Percentiles rank a stretch among this genome's conserved stretches.
phyloP scores from a whole-genome alignment of 2,888 invertebrate species.

The Campaea margaritaria region DNA sequence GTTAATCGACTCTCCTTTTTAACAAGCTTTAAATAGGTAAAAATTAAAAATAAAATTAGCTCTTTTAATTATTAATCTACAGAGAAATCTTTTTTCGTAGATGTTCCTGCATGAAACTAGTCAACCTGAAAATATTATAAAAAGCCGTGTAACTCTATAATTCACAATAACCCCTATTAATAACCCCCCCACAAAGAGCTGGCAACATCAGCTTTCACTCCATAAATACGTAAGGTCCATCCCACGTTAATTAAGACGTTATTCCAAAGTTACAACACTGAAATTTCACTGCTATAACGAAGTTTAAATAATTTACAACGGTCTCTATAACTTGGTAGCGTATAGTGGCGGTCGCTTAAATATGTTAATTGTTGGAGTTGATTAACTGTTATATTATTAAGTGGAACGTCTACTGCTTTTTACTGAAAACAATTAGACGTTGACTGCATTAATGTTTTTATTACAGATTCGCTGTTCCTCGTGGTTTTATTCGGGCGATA shows the following conservation, averaged over 20 bases:
- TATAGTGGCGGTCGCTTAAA: constrained; percentile 28
- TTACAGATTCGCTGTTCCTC: no score
- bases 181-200: constrained; percentile 20
- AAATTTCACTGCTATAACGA: constrained; percentile 36
- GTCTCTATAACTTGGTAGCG: constrained; percentile 13
- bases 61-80: no score
- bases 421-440: no score
- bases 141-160: background rate
- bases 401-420: constrained; percentile 6
- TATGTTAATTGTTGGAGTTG: constrained; percentile 37
- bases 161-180: constrained; percentile 8
- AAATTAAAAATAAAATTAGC: no score
- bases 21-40: no score
- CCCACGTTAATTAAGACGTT: constrained; percentile 40
- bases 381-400: constrained; percentile 30
- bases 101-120: no score
- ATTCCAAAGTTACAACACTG: constrained; percentile 32
- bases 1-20: no score
- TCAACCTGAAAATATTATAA: no score
- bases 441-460: no score
- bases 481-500: no score
- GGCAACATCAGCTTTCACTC: constrained; percentile 26
- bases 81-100: no score
- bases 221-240: constrained; percentile 35
- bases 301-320: constrained; percentile 44